Evolutionary conservation across 2,113 vertebrate genomes (phyloP).

Genomic region (Lampris incognitus): DNA sequence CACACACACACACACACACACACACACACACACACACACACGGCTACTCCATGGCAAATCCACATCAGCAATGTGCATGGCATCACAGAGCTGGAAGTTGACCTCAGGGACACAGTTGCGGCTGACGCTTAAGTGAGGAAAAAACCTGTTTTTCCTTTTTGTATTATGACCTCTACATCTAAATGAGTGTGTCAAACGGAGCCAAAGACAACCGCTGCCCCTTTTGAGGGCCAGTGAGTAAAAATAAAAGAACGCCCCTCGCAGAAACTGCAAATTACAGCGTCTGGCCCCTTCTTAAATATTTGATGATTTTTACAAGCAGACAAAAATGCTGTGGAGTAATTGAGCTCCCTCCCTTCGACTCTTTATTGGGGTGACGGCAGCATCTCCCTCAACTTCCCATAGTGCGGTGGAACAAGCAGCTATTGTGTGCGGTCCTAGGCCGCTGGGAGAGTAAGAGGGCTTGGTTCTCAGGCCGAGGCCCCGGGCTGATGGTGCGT

Average conservation of each 20-base stretch:
- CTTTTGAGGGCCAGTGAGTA: slow-evolving; percentile 60
- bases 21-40: slow-evolving; percentile 1
- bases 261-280: slow-evolving; percentile 73
- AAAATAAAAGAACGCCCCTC: slow-evolving; percentile 75
- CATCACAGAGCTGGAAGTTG: slow-evolving; percentile 32
- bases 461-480: slow-evolving; percentile 28
- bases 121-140: slow-evolving; percentile 38
- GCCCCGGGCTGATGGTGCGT: not conserved
- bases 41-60: not conserved
- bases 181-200: slow-evolving; percentile 59
- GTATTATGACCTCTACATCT: slow-evolving; percentile 69
- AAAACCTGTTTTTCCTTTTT: slow-evolving; percentile 59
- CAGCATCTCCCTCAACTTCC: slow-evolving; percentile 72
- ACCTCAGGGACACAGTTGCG: slow-evolving; percentile 32
- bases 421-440: slow-evolving; percentile 61
- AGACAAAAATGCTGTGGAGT: slow-evolving; percentile 65
- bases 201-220: slow-evolving; percentile 76
- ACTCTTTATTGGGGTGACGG: slow-evolving; percentile 76
- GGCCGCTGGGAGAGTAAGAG: slow-evolving; percentile 37
- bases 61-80: not conserved
- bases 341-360: slow-evolving; percentile 60
- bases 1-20: slow-evolving; percentile 8
- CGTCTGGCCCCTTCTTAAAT: slow-evolving; percentile 69
- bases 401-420: slow-evolving; percentile 67
- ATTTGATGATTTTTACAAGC: slow-evolving; percentile 79